A percentile compares a stretch with the other conserved stretches of the same genome.
phyloP scores from a whole-genome alignment of 2,888 invertebrate genomes.

The Acanthosepion pharaonis region DNA sequence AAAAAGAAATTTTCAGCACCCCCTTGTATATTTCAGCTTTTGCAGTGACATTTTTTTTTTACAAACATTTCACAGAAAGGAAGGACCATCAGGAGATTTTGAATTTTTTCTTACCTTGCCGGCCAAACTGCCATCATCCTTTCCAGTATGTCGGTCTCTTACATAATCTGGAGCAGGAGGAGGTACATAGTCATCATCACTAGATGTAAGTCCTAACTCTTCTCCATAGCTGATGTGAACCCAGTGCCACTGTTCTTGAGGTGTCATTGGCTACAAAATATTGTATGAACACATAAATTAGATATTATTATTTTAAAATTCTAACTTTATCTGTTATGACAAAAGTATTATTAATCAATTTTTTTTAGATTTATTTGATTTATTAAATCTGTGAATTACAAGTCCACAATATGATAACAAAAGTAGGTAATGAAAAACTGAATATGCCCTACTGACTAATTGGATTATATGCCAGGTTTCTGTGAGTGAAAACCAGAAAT shows the following conservation, averaged over 20 bases:
- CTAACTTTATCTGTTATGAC: background rate
- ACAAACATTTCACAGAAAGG: background rate
- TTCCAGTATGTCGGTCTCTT: constrained; percentile 53
- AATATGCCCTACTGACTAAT: too few species aligned
- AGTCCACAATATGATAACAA: background rate
- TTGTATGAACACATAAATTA: background rate
- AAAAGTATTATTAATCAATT: background rate
- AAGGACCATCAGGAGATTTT: background rate
- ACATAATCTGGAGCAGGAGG: constrained; percentile 61
- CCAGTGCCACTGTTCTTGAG: constrained; percentile 90
- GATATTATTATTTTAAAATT: background rate
- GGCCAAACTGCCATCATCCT: constrained; percentile 47
- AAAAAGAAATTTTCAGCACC: too few species aligned
- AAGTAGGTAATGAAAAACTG: too few species aligned
- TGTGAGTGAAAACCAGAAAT: too few species aligned
- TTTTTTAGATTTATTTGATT: background rate
- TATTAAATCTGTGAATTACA: background rate
- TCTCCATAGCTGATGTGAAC: constrained; percentile 95
- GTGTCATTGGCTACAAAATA: constrained; percentile 80
- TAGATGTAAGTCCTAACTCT: constrained; percentile 87
- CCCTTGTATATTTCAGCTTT: too few species aligned
- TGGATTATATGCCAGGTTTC: too few species aligned
- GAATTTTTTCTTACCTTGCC: background rate
- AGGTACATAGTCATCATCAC: constrained; percentile 80
- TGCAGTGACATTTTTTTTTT: too few species aligned